Base-by-base conservation (phyloP, 2,797 vertebrate genomes). In the Corythornis leucogaster region DNA sequence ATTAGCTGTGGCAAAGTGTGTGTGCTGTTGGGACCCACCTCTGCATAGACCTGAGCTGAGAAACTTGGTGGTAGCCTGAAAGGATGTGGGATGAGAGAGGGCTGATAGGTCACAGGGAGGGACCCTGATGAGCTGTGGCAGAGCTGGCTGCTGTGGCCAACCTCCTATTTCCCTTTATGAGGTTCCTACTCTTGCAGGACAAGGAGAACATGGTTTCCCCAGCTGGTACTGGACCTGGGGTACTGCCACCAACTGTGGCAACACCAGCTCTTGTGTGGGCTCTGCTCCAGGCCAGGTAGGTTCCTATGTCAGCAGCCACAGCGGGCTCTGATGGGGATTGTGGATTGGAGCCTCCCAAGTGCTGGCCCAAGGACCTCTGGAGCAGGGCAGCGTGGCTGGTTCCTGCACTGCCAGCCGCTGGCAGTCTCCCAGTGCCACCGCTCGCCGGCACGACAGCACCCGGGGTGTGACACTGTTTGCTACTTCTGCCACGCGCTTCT, bases 401-500 rank as follows among this genome's bases (percentile, higher is more conserved):
- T 75, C 28, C 55, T 61, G 58, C 8, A 6, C 15, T 83, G 69
- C 22, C 46, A 61, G 66, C 51, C 1, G 1, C 22, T 54, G 30
- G 33, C 67, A 19, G n/a, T 35, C 8, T 80, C n/a, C 42, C 55
- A 14, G 4, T 43, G 53, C 6, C 4, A 1, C 48, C 57, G 42
- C 70, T 84, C 2, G 0, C n/a, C 64, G 50, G 33, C 63, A 19
- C 2, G 5, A 20, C 28, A 8, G 1, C 38, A 74, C 5, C 0
- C 50, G 38, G 59, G 64, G 55, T 54, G n/a, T 62, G 1, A 12
- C 35, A 35, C 42, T 58, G 2, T 30, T 62, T 64, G 40, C 45
- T 7, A 1, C 53, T 87, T 42, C 38, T 54, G 33, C 46, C n/a
- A 6, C 0, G 1, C 2, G 1, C 9, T 85, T 35, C 55, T 66